Base-by-base conservation (phyloP, 2,888 invertebrate species). In the Epirrhoe tristata region DNA sequence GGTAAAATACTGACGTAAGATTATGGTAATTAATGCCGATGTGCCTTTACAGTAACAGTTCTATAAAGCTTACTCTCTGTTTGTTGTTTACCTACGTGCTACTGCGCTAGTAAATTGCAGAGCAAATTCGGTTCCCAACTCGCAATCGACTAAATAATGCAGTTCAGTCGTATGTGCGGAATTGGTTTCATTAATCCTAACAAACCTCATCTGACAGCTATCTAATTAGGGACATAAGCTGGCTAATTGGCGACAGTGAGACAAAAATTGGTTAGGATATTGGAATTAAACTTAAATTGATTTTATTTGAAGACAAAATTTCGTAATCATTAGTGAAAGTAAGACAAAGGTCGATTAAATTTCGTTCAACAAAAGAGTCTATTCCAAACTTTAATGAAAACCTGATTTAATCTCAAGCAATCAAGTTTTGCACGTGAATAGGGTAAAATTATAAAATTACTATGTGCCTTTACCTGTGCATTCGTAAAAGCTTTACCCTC, bases 121-220 rank as follows among this genome's bases (percentile, higher is more conserved):
- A 67, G 70, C 57, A 66, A 67, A 74, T 72, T 67, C 61, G 69
- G 54, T 59, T 52, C 65, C 61, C 58, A 53, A 58, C 72, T 62
- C 54, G 71, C 74, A 74, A 72, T 74, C 70, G 69, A 67, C 73
- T 72, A 73, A 74, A 76, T 79, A 77, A 77, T 77, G 63, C 69
- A 74, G 75, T 71, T 70, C 63, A 16, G 58, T 70, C 67, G 65
- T 72, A 67, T 64, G 63, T 64, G 58, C 65, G 51, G 59, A 69
- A 67, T 70, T 71, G 68, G 60, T 70, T 66, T 62, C 70, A 70
- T 73, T 68, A 70, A 64, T 58, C 66, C 64, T 63, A 67, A 61
- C 68, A 64, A 68, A 68, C 68, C 68, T 39, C 64, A 68, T 62
- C 54, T 61, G 68, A 68, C 68, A 68, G 64, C 51, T 61, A 68